Evolutionary conservation across 2,888 invertebrate species (phyloP), one percentile per base, ranked within the genome.

Genomic region (Drosophila atripex): DNA sequence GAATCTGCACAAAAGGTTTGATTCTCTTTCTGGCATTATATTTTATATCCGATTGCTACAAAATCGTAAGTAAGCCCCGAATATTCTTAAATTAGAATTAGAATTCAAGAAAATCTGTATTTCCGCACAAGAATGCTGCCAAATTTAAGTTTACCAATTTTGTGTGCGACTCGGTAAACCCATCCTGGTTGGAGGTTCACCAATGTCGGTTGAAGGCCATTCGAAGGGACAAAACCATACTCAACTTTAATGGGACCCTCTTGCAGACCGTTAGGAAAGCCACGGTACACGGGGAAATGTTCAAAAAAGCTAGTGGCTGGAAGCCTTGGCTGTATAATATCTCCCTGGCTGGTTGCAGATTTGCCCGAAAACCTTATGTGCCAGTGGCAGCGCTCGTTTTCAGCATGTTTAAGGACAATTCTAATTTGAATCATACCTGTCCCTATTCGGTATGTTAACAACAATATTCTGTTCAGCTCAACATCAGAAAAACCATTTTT

Each of bases 301-400:
- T 58, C 3, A 52, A 58, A n/a, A 52, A 32, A 16, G 58, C 35
- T 12, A 58, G 35, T 43, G 52, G 58, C 6, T 59, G 25, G 4
- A 59, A 52, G 35, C 59, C 59, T 11, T 59, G 59, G 59, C 53
- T 59, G 3, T 52, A 46, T 23, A 54, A 59, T 9, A 8, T 46
- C 11, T 46, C 45, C 28, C 3, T 46, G 1, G 53, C 52, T 21
- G 45, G 6, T 3, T 59, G 59, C 16, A n/a, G 54, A 9, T 60
- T 60, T 6, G 11, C 14, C 4, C 30, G 39, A 8, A 39, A 25
- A 0, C 16, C 18, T 0, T 47, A 30, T 30, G 2, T 16, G 6
- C 60, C 55, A 0, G 14, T 53, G 1, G 9, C 38, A n/a, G 7
- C 9, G 1, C 8, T 60, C 12, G 25, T 47, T 12, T 56, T 6